phyloP scores from a whole-genome alignment of 2,888 invertebrate species.

The Eurytoma californica region DNA sequence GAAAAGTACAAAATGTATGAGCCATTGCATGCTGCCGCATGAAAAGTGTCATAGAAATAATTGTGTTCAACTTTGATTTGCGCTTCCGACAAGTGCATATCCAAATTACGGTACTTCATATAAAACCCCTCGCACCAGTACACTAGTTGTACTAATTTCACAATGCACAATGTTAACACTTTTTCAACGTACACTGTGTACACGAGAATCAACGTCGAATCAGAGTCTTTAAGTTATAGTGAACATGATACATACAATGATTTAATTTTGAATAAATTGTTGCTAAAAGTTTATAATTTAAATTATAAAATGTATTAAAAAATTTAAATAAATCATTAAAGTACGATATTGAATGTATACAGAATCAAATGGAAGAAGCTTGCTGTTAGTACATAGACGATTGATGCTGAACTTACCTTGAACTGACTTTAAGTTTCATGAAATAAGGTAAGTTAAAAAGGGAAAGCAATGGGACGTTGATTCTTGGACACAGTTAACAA shows the following conservation, averaged over 20 bases:
- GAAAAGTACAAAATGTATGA: slow-evolving; percentile 71
- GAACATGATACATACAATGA: too few species aligned
- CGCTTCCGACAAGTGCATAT: slow-evolving; percentile 3
- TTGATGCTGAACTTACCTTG: slow-evolving; percentile 16
- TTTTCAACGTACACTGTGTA: slow-evolving; percentile 20
- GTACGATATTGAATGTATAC: not conserved
- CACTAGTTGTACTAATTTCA: slow-evolving; percentile 25
- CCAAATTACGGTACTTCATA: slow-evolving; percentile 31
- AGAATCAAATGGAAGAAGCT: slow-evolving; percentile 9
- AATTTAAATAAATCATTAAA: not conserved
- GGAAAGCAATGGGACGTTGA: slow-evolving; percentile 36
- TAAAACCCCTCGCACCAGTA: slow-evolving; percentile 16
- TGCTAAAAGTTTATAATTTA: too few species aligned
- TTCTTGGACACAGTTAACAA: slow-evolving; percentile 47
- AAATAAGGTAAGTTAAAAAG: not conserved
- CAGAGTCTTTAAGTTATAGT: not conserved
- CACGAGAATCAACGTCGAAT: slow-evolving; percentile 49
- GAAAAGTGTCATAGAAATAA: slow-evolving; percentile 36
- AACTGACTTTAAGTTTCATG: not conserved
- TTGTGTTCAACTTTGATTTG: slow-evolving; percentile 20
- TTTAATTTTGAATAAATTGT: too few species aligned
- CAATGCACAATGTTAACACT: slow-evolving; percentile 29
- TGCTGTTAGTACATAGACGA: slow-evolving; percentile 10
- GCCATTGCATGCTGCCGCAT: slow-evolving; percentile 41
- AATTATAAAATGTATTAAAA: too few species aligned